A percentile compares a stretch with the other conserved stretches of the same genome.
Conservation (phyloP, 2,888 invertebrate genomes). For the Emmelina monodactyla region DNA sequence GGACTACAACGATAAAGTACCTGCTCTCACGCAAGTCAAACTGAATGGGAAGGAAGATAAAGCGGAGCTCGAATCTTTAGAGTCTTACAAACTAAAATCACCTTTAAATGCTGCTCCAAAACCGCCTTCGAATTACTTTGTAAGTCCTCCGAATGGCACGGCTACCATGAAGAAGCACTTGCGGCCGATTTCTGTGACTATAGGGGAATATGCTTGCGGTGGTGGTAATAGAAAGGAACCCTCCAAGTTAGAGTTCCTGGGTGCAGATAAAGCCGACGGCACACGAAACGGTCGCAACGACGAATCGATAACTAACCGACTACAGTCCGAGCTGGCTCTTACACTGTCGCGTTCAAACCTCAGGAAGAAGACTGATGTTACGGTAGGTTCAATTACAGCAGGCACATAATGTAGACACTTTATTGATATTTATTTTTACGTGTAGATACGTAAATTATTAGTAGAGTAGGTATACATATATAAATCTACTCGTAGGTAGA, state of each 20-base stretch:
- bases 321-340: constrained; percentile 77
- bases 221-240: constrained; percentile 69
- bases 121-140: constrained; percentile 76
- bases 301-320: constrained; percentile 68
- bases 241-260: constrained; percentile 75
- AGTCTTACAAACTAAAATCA: constrained; percentile 76
- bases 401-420: no score
- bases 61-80: constrained; percentile 78
- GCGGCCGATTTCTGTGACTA: constrained; percentile 73
- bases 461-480: no score
- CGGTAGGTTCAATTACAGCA: no score
- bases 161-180: constrained; percentile 66
- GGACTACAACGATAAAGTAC: constrained; percentile 42
- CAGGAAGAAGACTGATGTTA: constrained; percentile 73
- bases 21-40: constrained; percentile 23
- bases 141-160: constrained; percentile 61
- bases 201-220: constrained; percentile 71
- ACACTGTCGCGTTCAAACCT: constrained; percentile 81
- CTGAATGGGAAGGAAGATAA: constrained; percentile 55
- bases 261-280: constrained; percentile 46
- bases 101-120: constrained; percentile 68
- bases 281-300: constrained; percentile 36
- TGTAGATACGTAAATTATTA: no score
- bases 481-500: no score
- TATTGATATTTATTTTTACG: no score